phyloP scores from a whole-genome alignment of 2,888 invertebrate genomes.

The Caenorhabditis sulstoni region DNA sequence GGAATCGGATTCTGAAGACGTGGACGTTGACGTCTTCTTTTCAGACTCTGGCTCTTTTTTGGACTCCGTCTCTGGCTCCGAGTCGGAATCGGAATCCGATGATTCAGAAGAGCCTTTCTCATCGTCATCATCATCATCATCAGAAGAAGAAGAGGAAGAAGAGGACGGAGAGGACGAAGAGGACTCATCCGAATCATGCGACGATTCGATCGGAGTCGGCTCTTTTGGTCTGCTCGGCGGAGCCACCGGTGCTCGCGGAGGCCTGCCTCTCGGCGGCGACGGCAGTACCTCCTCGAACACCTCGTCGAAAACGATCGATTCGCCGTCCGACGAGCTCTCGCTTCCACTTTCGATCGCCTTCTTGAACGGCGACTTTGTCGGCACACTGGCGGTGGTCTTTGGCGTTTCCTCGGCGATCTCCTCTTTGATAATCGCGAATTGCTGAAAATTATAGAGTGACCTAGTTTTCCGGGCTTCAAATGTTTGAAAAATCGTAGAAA shows the following conservation, averaged over 20 bases:
- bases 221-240: too few species aligned
- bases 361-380: slow-evolving; percentile 61
- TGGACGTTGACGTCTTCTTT: slow-evolving; percentile 25
- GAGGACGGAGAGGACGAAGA: too few species aligned
- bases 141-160: too few species aligned
- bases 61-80: too few species aligned
- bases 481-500: too few species aligned
- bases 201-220: not conserved
- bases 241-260: too few species aligned
- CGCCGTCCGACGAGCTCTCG: slow-evolving; percentile 58
- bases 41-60: too few species aligned
- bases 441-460: slow-evolving; percentile 25
- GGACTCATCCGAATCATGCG: too few species aligned
- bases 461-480: too few species aligned
- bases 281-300: slow-evolving; percentile 45
- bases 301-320: slow-evolving; percentile 64
- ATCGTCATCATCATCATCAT: not conserved
- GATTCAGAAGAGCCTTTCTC: not conserved
- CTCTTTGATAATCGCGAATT: slow-evolving; percentile 35
- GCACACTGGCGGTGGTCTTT: slow-evolving; percentile 1
- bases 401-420: slow-evolving; percentile 32
- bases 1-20: slow-evolving; percentile 5
- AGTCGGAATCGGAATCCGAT: too few species aligned
- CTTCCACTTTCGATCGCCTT: slow-evolving; percentile 58
- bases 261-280: slow-evolving; percentile 30